Evolutionary conservation across 2,797 vertebrate genomes (phyloP), one percentile per base, ranked within the genome.

Genomic region (Hippopotamyrus pictus): DNA sequence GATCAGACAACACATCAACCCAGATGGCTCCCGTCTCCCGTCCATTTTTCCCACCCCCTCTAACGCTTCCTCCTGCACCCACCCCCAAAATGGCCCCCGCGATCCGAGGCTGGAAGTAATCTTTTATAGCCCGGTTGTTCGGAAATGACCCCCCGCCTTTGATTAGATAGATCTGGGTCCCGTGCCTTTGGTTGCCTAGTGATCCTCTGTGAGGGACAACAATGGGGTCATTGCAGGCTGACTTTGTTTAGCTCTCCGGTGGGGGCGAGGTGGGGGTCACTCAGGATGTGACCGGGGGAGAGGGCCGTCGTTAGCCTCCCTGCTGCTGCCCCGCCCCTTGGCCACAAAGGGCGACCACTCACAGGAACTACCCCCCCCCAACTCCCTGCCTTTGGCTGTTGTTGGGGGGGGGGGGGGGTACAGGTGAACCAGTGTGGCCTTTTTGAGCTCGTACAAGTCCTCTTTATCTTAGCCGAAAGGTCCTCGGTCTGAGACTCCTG

Each of bases 61-160:
- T 11, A 84, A 3, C 79, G 96, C 96, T 97, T 97, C 97, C 97
- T 97, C 96, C 95, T 94, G 14, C 90, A 82, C 82, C 1, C 76
- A 51, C 87, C 14, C 88, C 76, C 86, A 54, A 41, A 94, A 94
- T 91, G 92, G 93, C 96, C 96, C 96, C 96, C 96, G 96, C 96
- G 95, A 96, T 97, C 96, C 96, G 95, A 89, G 96, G 94, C 97
- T 97, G 96, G 97, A 98, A 98, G 97, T 98, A 97, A 98, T 98
- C 97, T 98, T 98, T 99, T 98, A 99, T 98, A 98, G 97, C 97
- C 97, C 97, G 97, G 98, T 99, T 98, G 98, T 98, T 98, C 97
- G 98, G 98, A 99, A 99, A 97, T 99, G 97, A 98, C 98, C 98
- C 97, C 96, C 97, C 97, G 97, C 95, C 97, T 98, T 99, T 98